Conservation (phyloP, 2,797 vertebrate genomes). For the Odontamblyopus lacepedii region DNA sequence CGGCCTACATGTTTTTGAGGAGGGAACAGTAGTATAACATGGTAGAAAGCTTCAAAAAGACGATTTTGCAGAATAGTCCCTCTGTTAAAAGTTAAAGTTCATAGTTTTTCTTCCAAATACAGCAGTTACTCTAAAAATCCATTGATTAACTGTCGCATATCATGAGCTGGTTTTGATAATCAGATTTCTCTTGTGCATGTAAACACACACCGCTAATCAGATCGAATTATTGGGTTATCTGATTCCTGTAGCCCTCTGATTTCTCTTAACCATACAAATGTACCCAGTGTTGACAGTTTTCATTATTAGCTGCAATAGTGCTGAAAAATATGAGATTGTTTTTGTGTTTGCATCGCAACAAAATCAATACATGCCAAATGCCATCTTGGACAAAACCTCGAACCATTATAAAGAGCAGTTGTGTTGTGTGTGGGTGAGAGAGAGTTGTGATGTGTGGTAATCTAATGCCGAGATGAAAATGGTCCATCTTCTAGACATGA, state of each 20-base stretch:
- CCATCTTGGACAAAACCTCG: background rate
- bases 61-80: too few relatives aligned
- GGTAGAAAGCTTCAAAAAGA: too few relatives aligned
- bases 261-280: background rate
- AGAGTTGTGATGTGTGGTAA: background rate
- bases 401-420: background rate
- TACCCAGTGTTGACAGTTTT: background rate
- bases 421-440: background rate
- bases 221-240: background rate
- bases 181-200: too few relatives aligned
- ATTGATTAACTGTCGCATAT: too few relatives aligned
- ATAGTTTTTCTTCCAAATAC: too few relatives aligned
- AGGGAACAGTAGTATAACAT: too few relatives aligned
- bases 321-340: background rate
- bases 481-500: background rate
- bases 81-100: too few relatives aligned
- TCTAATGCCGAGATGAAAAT: conserved; percentile 6
- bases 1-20: too few relatives aligned
- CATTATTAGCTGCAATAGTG: background rate
- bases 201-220: background rate
- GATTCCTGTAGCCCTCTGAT: background rate
- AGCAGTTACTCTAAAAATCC: too few relatives aligned
- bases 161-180: too few relatives aligned
- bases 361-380: conserved; percentile 1
- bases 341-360: background rate